phyloP scores from a whole-genome alignment of 2,797 vertebrate genomes.

The Salarias fasciatus region DNA sequence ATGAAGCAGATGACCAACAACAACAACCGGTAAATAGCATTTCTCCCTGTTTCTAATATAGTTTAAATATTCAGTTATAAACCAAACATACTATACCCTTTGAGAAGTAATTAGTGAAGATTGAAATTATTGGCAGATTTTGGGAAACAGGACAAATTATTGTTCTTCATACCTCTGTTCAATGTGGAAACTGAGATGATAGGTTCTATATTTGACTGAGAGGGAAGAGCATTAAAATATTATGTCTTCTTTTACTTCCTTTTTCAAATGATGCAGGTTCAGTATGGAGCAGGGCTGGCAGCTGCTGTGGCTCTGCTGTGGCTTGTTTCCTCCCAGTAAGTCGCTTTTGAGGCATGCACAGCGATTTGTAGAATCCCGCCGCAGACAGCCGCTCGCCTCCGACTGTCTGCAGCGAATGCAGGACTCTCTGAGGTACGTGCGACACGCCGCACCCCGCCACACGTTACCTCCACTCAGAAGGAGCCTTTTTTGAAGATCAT shows the following conservation, averaged over 20 bases:
- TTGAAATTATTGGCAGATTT: no score
- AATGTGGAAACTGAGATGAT: no score
- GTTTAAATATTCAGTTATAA: no score
- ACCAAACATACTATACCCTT: no score
- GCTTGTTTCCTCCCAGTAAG: slow-evolving; percentile 92
- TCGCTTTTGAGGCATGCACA: slow-evolving; percentile 88
- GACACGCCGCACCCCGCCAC: not conserved
- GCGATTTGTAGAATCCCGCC: slow-evolving; percentile 90
- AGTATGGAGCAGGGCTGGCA: slow-evolving; percentile 94
- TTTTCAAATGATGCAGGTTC: slow-evolving; percentile 77
- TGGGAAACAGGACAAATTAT: no score
- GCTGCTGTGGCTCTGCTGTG: slow-evolving; percentile 95
- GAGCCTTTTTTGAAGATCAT: no score
- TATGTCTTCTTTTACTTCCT: not conserved
- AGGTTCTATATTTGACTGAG: no score
- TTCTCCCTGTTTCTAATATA: no score
- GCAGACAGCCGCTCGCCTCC: slow-evolving; percentile 80
- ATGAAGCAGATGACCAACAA: slow-evolving; percentile 96
- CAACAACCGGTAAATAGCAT: slow-evolving; percentile 83
- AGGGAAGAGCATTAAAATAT: no score
- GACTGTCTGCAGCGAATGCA: slow-evolving; percentile 89
- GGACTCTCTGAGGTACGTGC: slow-evolving; percentile 87
- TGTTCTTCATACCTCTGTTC: no score
- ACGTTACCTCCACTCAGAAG: no score
- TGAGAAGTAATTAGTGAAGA: no score